A percentile compares a stretch with the other conserved stretches of the same genome.
phyloP scores from a whole-genome alignment of 2,113 vertebrate species.

The Phylloscopus trochilus region DNA sequence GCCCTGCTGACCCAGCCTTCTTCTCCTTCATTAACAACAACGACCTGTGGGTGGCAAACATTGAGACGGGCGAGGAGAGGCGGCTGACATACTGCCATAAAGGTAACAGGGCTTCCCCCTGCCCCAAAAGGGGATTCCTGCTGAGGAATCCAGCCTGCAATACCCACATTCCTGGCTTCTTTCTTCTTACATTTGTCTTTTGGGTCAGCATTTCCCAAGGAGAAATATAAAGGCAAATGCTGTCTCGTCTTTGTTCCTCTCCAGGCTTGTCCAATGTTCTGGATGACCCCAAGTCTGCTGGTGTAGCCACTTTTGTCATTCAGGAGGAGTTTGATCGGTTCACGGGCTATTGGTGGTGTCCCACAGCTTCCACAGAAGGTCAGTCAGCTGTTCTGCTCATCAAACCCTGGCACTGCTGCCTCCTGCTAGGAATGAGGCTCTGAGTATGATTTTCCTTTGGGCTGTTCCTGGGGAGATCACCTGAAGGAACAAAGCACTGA shows the following conservation, averaged over 20 bases:
- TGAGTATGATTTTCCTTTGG: not conserved
- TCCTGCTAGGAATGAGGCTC: not conserved
- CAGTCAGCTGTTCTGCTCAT: not conserved
- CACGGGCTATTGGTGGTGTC: conserved; percentile 97
- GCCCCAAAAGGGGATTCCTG: not conserved
- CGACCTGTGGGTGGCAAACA: conserved; percentile 92
- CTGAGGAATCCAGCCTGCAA: not conserved
- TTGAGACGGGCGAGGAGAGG: conserved; percentile 87
- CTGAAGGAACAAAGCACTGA: not conserved
- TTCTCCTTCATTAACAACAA: conserved; percentile 96
- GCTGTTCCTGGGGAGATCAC: not conserved
- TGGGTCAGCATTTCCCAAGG: not conserved
- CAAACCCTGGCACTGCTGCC: not conserved
- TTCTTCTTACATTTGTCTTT: not conserved
- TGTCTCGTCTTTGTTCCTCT: not conserved
- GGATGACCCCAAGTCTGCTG: conserved; percentile 92
- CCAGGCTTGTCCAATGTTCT: conserved; percentile 88
- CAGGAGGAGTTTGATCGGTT: conserved; percentile 98
- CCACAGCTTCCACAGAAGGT: conserved; percentile 86
- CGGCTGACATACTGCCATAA: conserved; percentile 91
- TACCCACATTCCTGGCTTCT: fast-evolving
- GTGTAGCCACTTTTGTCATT: conserved; percentile 96
- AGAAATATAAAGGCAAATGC: not conserved
- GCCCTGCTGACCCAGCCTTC: conserved; percentile 86
- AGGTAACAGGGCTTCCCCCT: conserved; percentile 66